Base-by-base conservation (phyloP, 2,797 vertebrate species). In the Avahi laniger region DNA sequence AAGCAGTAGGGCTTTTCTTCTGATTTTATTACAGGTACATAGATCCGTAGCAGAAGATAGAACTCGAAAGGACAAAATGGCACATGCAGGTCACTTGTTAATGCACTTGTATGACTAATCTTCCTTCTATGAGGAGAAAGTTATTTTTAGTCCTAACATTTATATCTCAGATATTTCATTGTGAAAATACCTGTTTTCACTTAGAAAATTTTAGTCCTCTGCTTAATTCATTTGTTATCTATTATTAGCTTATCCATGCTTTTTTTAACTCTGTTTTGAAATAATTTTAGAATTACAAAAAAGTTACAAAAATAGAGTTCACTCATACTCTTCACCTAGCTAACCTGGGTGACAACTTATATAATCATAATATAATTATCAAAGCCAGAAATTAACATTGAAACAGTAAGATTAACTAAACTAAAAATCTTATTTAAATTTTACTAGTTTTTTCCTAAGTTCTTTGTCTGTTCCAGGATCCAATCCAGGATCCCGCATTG, bases 81-180 rank as follows among this genome's bases (percentile, higher is more conserved):
- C 81, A 75, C 73, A 86, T 26, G 92, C 75, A 69, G 97, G 97
- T 97, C 97, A 50, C 94, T 97, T 87, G 86, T 94, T 97, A 96
- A 95, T 96, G 87, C 33, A 20, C 76, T 78, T 20, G 4, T 88
- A 22, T 86, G 82, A 67, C 91, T 98, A 69, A 84, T 73, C 93
- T 70, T 90, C 33, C 63, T 95, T 67, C 69, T 72, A 1, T 30
- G 83, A 89, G 70, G 80, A 57, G 78, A 83, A 96, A 86, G 61
- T 43, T 95, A 84, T 94, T 97, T 97, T 96, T 90, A 81, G 70
- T 91, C 38, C 80, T 92, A 91, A 78, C 89, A 88, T 95, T 95
- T 95, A 76, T 95, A 1, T 82, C 50, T 91, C 73, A 75, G 61
- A 89, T 87, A 50, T 93, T 95, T 89, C 63, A 48, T 22, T 84